phyloP scores from a whole-genome alignment of 92 coral and sea anemone genomes.

The Actinernus sp. region DNA sequence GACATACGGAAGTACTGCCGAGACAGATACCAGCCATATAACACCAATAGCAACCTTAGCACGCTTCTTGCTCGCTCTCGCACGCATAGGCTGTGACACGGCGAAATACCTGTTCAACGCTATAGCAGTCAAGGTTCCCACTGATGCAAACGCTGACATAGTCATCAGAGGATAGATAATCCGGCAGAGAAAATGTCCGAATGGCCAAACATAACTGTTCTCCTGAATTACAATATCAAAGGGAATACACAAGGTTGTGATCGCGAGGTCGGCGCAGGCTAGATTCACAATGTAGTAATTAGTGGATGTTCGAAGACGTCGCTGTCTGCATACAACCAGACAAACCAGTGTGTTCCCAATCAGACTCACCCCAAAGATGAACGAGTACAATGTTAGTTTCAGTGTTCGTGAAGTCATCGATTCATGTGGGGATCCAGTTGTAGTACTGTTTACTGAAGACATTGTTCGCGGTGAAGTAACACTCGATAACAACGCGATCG shows the following conservation, averaged over 20 bases:
- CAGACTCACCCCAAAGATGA: constrained; percentile 55
- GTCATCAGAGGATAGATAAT: constrained; percentile 84
- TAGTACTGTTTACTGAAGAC: too few relatives aligned
- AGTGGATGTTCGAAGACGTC: constrained; percentile 80
- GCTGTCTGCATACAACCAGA: constrained; percentile 82
- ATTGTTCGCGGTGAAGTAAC: too few relatives aligned
- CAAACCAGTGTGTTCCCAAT: constrained; percentile 81
- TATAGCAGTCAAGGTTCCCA: constrained; percentile 87
- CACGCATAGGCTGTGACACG: constrained; percentile 78
- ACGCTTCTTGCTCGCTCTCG: constrained; percentile 58
- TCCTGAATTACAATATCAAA: constrained; percentile 84
- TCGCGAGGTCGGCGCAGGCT: constrained; percentile 83
- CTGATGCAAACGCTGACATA: constrained; percentile 87
- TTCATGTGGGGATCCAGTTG: too few relatives aligned
- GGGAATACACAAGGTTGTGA: constrained; percentile 79
- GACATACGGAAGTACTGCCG: constrained; percentile 70
- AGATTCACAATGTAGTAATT: constrained; percentile 82
- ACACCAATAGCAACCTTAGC: constrained; percentile 61
- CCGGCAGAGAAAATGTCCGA: constrained; percentile 76
- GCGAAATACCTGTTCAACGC: constrained; percentile 78
- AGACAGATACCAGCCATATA: constrained; percentile 68
- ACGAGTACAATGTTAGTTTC: constrained; percentile 59
- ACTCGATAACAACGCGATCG: too few relatives aligned
- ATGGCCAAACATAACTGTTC: constrained; percentile 79
- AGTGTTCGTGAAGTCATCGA: constrained; percentile 48